Base-by-base conservation (phyloP, 2,113 vertebrate species). In the Prolemur simus region DNA sequence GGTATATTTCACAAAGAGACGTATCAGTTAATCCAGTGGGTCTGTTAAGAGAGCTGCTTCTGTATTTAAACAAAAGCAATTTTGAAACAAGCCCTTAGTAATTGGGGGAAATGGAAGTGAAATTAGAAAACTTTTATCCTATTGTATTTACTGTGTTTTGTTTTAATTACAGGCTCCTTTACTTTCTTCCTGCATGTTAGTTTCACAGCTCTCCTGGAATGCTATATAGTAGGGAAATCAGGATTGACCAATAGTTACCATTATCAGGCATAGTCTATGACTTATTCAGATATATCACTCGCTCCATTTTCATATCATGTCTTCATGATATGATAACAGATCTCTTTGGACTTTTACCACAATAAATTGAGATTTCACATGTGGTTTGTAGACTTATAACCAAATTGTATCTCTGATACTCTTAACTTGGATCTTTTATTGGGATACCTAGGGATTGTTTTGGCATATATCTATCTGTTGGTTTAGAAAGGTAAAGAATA, bases 401-500 rank as follows among this genome's bases (percentile, higher is more conserved):
- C 29, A 60, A 37, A 47, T 64, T 68, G 1, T 87, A 9, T 77
- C 23, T 92, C 76, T 81, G 21, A 34, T 81, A 73, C 42, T 80
- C 25, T 23, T 73, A 76, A 86, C 6, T 87, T 94, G 37, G 29
- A 32, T 88, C 49, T 95, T 95, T 56, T 74, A 82, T 88, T 58
- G 52, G 9, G 6, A 76, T 81, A 49, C 58, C 10, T 45, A 6
- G 54, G 68, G n/a, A 34, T 92, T 81, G 42, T 32, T 92, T 87
- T 95, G 71, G 34, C n/a, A 34, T 78, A 37, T 74, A 37, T 34
- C 27, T 94, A 81, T 68, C 49, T 96, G 3, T 77, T 94, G 69
- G 68, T 90, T 85, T 95, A 88, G 66, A 91, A 94, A 80, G 60
- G 71, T 80, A 92, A 87, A 69, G 34, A 88, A 73, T n/a, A 87